Evolutionary conservation across 2,888 invertebrate species (phyloP).

Genomic region (Acleris sparsana): DNA sequence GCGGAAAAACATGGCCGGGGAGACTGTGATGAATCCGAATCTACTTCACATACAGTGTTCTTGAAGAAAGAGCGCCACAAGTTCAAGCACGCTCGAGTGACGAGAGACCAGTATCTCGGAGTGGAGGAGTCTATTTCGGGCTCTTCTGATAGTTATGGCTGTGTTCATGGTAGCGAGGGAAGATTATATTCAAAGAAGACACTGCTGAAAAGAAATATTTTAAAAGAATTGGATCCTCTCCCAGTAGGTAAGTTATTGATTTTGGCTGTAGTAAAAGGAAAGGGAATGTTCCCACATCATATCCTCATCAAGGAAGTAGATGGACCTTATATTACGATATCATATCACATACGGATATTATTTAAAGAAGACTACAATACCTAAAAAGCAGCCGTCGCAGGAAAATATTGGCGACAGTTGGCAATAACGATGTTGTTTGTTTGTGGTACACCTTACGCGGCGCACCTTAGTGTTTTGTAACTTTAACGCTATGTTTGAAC

Average conservation of each 20-base stretch:
- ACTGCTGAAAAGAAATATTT: constrained; percentile 55
- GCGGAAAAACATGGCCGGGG: constrained; percentile 44
- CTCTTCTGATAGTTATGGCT: constrained; percentile 58
- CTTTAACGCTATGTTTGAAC: too few relatives aligned
- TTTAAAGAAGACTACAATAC: constrained; percentile 31
- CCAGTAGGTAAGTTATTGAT: constrained; percentile 15
- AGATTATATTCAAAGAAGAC: constrained; percentile 59
- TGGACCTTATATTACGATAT: constrained; percentile 24
- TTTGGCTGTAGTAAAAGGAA: constrained; percentile 45
- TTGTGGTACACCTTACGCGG: too few relatives aligned
- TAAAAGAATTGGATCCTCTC: constrained; percentile 56
- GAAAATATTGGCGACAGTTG: too few relatives aligned
- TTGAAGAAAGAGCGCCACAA: constrained; percentile 48
- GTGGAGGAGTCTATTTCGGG: constrained; percentile 58
- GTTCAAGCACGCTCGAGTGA: constrained; percentile 48
- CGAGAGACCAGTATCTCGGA: constrained; percentile 54
- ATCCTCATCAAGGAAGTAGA: constrained; percentile 43
- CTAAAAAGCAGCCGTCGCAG: neutral
- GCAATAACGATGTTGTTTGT: too few relatives aligned
- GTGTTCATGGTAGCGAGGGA: constrained; percentile 57
- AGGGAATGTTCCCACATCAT: constrained; percentile 41
- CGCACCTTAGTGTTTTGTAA: too few relatives aligned
- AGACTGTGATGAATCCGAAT: constrained; percentile 46
- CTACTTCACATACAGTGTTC: constrained; percentile 62
- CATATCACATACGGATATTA: constrained; percentile 45